Evolutionary conservation across 2,113 vertebrate species (phyloP), one percentile per base, ranked within the genome.

Genomic region (Chionis minor): DNA sequence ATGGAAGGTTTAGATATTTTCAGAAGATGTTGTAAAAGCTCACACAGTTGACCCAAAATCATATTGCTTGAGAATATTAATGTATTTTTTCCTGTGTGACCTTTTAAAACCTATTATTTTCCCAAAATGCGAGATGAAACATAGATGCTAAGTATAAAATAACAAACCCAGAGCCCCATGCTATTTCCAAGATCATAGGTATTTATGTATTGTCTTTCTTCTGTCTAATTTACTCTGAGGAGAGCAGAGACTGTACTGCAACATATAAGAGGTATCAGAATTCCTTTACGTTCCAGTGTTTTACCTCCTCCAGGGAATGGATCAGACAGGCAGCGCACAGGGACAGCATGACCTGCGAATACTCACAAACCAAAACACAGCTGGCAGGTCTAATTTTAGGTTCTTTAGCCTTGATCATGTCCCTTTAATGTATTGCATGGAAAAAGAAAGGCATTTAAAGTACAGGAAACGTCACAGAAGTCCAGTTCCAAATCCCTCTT

Each of bases 351-450:
- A 87, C 92, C 95, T 96, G 88, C 20, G 44, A 97, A 92, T 91
- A 79, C 88, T 94, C 95, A 94, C 91, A 96, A 97, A 96, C 88
- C 96, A 97, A 98, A 96, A 94, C 90, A 97, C 96, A 97, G 92
- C 96, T 97, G 95, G 96, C 92, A 96, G 85, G 75, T 95, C 95
- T 98, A 96, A 97, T 97, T 98, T 98, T 97, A 98, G 96, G 87
- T 90, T 77, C 86, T 95, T 92, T 97, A 95, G 75, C 95, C 93
- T 97, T 97, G 96, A 96, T 97, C 97, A 38, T 92, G 66, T 97
- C 86, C 94, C 92, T 97, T 97, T 95, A 97, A 98, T 95, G 91
- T 93, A 97, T 91, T 94, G 94, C 94, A 78, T 92, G 85, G 94
- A 89, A 93, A 66, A 89, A 96, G 79, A 97, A 97, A 97, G 95